Evolutionary conservation across 2,888 invertebrate genomes (phyloP).

Genomic region (Busseola fusca): DNA sequence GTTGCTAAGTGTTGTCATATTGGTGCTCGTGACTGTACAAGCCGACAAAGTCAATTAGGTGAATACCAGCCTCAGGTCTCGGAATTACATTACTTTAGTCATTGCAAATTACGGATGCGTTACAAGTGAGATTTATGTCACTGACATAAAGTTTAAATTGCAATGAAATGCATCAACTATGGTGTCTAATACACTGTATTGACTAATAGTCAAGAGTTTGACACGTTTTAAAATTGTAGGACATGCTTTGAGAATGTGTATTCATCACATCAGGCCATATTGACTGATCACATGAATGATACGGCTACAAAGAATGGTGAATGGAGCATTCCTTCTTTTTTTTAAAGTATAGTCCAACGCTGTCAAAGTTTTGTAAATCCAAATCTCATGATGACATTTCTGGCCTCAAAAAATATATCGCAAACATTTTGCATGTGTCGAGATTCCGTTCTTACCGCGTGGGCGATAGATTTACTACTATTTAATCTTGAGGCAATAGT

Average conservation of each 20-base stretch:
- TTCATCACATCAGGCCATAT: background rate
- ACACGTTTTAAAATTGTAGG: background rate
- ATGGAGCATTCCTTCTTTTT: background rate
- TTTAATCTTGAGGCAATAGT: slow-evolving; percentile 22
- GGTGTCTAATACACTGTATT: background rate
- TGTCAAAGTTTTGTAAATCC: slow-evolving; percentile 42
- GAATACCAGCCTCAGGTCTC: background rate
- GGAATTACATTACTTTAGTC: background rate
- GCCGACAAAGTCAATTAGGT: background rate
- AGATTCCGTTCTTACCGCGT: slow-evolving; percentile 27
- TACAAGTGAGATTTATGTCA: background rate
- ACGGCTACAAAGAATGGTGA: fast-evolving
- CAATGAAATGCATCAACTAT: background rate
- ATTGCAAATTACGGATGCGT: background rate
- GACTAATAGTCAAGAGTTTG: background rate
- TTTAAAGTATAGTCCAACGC: background rate
- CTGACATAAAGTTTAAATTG: background rate
- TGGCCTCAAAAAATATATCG: slow-evolving; percentile 32
- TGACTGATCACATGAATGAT: background rate
- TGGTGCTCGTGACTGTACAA: no score
- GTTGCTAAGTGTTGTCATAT: no score
- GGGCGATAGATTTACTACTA: slow-evolving; percentile 38
- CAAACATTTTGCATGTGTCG: slow-evolving; percentile 23
- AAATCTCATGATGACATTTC: slow-evolving; percentile 28
- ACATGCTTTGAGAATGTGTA: background rate